These are phyloP conservation scores for Sebastiscus albofasciatus DNA, from an alignment of 2,797 vertebrate genomes.

Conservation along the genomic window DNA sequence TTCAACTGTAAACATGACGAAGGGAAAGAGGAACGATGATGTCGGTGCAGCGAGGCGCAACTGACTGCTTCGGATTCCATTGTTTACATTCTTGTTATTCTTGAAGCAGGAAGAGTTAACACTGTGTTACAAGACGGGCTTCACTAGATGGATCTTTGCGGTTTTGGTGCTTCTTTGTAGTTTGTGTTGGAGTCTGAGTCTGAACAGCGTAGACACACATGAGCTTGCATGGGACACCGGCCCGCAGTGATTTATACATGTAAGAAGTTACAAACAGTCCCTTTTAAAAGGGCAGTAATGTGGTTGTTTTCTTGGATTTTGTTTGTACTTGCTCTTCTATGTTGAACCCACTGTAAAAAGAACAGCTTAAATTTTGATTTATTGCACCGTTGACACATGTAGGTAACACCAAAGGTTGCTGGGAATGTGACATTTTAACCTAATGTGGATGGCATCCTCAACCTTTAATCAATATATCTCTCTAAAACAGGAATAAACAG, in stretches of 20 bases:
- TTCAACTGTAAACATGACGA: not conserved
- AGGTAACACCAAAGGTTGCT: not conserved
- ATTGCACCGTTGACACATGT: not conserved
- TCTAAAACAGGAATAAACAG: not conserved
- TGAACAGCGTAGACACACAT: rapidly evolving
- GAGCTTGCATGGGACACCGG: rapidly evolving
- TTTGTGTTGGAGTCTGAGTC: too few relatives aligned
- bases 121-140: too few relatives aligned
- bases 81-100: not conserved
- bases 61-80: not conserved
- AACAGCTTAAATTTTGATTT: not conserved
- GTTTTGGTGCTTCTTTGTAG: too few relatives aligned
- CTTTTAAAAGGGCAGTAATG: not conserved
- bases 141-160: too few relatives aligned
- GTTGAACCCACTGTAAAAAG: not conserved
- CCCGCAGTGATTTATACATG: too few relatives aligned
- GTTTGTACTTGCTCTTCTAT: rapidly evolving
- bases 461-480: not conserved
- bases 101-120: too few relatives aligned
- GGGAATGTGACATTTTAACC: not conserved
- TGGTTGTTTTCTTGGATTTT: not conserved
- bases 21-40: not conserved
- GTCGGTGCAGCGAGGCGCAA: not conserved
- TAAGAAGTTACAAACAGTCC: too few relatives aligned
- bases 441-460: not conserved